phyloP scores from a whole-genome alignment of 1,140 invertebrate species.

The Nasonia longicornis region DNA sequence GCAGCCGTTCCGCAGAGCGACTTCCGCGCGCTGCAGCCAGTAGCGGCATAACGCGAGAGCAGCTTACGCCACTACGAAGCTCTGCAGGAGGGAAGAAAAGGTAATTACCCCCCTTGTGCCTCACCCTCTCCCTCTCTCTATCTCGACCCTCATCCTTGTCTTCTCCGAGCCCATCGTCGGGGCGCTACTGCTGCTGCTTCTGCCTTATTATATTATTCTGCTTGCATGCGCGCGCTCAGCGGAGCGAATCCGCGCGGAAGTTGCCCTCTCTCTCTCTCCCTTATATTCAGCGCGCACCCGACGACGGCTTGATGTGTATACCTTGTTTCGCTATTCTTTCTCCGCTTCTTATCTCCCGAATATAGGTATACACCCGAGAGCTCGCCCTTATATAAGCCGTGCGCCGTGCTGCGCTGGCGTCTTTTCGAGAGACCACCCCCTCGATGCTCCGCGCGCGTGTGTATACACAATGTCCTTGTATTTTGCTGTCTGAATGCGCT shows the following conservation, averaged over 20 bases:
- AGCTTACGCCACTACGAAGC: background rate
- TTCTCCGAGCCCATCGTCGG: background rate
- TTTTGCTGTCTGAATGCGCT: conserved; percentile 30
- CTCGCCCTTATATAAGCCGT: conserved; percentile 26
- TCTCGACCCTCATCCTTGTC: background rate
- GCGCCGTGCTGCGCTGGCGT: background rate
- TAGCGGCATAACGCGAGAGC: background rate
- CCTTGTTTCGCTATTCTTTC: conserved; percentile 39
- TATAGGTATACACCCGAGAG: background rate
- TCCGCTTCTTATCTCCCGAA: conserved; percentile 37
- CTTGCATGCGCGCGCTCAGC: conserved; percentile 31
- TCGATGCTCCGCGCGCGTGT: background rate
- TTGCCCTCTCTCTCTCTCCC: conserved; percentile 16
- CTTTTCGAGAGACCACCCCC: conserved; percentile 18
- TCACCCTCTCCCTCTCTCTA: conserved; percentile 17
- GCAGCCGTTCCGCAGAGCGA: conserved; percentile 17
- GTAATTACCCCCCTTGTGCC: conserved; percentile 41
- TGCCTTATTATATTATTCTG: conserved; percentile 48
- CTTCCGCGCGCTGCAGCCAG: conserved; percentile 5
- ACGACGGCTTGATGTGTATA: conserved; percentile 8
- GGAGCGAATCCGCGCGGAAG: conserved; percentile 18
- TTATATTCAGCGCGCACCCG: conserved; percentile 14
- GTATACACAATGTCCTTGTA: conserved; percentile 5
- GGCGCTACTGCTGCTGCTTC: background rate
- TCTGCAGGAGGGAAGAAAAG: background rate